Percentiles rank a stretch among this genome's conserved stretches.
phyloP scores from a whole-genome alignment of 2,113 vertebrate genomes.

The Fulica atra region DNA sequence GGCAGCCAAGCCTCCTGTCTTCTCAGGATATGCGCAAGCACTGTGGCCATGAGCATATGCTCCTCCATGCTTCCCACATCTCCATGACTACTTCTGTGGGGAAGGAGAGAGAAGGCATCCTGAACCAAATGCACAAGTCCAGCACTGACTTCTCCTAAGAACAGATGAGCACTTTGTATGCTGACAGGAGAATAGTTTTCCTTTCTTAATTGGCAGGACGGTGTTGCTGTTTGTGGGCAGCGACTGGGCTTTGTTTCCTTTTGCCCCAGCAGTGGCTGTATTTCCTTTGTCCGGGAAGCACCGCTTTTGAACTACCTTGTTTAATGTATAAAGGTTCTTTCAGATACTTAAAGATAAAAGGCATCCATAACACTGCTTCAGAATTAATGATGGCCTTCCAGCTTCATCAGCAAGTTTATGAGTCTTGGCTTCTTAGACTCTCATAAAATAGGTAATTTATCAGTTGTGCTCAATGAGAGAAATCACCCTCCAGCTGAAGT shows the following conservation, averaged over 20 bases:
- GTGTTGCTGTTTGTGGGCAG: background rate
- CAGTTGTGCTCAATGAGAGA: conserved; percentile 35
- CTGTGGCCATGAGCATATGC: background rate
- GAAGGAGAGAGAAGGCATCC: background rate
- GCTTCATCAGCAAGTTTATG: conserved; percentile 11
- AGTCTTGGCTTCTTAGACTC: conserved; percentile 24
- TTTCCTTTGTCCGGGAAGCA: background rate
- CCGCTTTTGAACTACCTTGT: background rate
- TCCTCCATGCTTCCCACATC: background rate
- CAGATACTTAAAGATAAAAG: conserved; percentile 6
- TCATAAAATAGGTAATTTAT: conserved; percentile 38
- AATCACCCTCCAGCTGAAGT: conserved; percentile 19
- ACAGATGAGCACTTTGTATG: background rate
- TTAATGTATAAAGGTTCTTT: background rate
- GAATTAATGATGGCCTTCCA: conserved; percentile 7
- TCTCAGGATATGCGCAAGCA: background rate
- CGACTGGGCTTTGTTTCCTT: background rate
- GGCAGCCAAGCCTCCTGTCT: background rate
- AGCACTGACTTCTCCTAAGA: background rate
- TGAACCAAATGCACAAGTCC: background rate
- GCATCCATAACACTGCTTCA: background rate
- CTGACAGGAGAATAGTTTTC: background rate
- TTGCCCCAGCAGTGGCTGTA: background rate
- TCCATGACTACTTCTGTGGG: background rate
- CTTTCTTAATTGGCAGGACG: background rate